Percentiles rank a stretch among this genome's conserved stretches.
phyloP scores from a whole-genome alignment of 2,888 invertebrate species.

The Lepeophtheirus nordmannii region DNA sequence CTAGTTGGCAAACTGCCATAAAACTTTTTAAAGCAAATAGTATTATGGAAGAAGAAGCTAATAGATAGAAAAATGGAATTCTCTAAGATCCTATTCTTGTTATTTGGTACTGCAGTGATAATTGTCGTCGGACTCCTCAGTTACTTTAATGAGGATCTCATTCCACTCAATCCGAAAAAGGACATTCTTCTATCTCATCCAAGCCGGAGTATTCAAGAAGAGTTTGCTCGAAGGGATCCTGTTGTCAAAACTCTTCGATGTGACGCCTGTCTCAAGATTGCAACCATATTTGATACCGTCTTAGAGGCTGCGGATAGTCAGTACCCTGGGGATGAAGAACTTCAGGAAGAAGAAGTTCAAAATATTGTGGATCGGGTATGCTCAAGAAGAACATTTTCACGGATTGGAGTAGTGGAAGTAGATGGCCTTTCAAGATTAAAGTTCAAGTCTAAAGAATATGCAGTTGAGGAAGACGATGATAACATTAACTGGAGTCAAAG shows the following conservation, averaged over 20 bases:
- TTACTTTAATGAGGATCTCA: background rate
- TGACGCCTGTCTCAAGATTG: conserved; percentile 14
- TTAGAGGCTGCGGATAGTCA: conserved; percentile 7
- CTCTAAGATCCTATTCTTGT: background rate
- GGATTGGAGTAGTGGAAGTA: conserved; percentile 10
- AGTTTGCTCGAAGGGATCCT: conserved; percentile 6
- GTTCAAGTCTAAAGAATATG: background rate
- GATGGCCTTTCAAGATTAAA: background rate
- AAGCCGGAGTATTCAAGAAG: background rate
- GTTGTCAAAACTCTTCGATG: conserved; percentile 15
- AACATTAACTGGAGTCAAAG: conserved; percentile 3
- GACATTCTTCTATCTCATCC: background rate
- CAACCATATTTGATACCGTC: conserved; percentile 7
- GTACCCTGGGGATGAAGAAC: conserved; percentile 3
- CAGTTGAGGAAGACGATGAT: background rate
- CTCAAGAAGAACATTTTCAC: conserved; percentile 12
- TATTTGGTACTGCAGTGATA: background rate
- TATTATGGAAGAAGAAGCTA: too few species aligned
- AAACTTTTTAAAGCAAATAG: too few species aligned
- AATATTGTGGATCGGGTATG: conserved; percentile 9
- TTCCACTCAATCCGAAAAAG: background rate
- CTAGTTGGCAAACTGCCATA: background rate
- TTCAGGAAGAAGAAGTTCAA: background rate
- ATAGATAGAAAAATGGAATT: background rate
- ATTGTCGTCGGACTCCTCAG: background rate